Evolutionary conservation across 2,888 invertebrate genomes (phyloP).

Genomic region (Eulithis testata): DNA sequence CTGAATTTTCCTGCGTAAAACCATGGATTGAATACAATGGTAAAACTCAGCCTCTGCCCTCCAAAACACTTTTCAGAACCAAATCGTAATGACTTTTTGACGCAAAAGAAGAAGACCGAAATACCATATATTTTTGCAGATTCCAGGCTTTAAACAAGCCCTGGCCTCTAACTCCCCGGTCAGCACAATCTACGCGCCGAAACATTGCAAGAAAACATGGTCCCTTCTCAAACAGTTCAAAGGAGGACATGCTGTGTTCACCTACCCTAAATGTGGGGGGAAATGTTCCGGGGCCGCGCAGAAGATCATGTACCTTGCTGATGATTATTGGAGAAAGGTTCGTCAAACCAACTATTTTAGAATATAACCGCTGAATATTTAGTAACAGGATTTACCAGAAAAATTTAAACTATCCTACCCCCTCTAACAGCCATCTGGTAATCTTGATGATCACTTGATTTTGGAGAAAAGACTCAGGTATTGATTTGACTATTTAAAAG

Average conservation of each 20-base stretch:
- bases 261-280: conserved; percentile 93
- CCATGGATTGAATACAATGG: too few species aligned
- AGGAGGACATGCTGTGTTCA: conserved; percentile 94
- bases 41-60: too few species aligned
- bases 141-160: conserved; percentile 93
- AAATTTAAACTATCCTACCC: too few species aligned
- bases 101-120: not conserved
- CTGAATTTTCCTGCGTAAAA: too few species aligned
- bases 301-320: conserved; percentile 96
- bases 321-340: conserved; percentile 92
- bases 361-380: not conserved
- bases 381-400: too few species aligned
- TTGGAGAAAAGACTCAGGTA: too few species aligned
- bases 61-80: too few species aligned
- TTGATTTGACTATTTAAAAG: too few species aligned
- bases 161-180: conserved; percentile 88
- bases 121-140: conserved; percentile 74
- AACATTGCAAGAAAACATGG: conserved; percentile 91
- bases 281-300: conserved; percentile 99
- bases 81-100: too few species aligned
- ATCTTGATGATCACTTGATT: too few species aligned
- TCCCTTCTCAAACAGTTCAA: conserved; percentile 87
- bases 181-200: conserved; percentile 93
- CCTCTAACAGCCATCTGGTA: too few species aligned
- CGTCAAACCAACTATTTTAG: not conserved